These are phyloP conservation scores for Picus viridis DNA, from an alignment of 2,797 vertebrate species.

Conservation along the genomic window DNA sequence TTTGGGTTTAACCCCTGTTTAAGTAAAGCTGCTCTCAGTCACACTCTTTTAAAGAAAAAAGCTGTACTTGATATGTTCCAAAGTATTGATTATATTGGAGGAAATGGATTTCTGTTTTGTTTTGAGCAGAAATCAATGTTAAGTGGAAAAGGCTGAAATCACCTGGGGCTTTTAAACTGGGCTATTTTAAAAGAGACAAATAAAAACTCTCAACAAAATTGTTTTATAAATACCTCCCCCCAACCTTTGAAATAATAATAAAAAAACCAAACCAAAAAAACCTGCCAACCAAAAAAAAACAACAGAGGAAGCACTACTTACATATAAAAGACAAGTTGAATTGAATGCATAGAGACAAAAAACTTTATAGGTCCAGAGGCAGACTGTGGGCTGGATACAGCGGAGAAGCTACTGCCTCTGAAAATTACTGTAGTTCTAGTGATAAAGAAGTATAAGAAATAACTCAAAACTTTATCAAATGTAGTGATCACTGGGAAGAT, in stretches of 20 bases:
- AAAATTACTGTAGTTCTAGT: background rate
- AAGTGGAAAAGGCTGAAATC: background rate
- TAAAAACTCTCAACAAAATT: background rate
- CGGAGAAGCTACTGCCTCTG: conserved; percentile 6
- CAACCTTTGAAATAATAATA: background rate
- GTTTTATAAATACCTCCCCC: background rate
- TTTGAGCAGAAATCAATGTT: background rate
- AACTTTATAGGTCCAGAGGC: conserved; percentile 1
- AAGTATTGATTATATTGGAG: background rate
- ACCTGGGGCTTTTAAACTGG: background rate
- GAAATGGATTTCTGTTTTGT: background rate
- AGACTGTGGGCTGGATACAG: background rate
- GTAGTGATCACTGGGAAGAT: conserved; percentile 23
- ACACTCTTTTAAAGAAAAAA: background rate
- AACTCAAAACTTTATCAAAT: background rate
- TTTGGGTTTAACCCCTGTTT: conserved; percentile 4
- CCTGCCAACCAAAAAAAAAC: too few relatives aligned
- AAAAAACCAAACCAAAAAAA: too few relatives aligned
- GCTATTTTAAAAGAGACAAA: background rate
- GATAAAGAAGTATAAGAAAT: background rate
- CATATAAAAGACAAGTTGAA: background rate
- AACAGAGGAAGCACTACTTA: conserved; percentile 4
- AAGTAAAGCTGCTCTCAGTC: background rate
- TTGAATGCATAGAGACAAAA: background rate
- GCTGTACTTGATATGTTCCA: background rate